These are phyloP conservation scores for Gymnorhina tibicen DNA, from an alignment of 2,113 vertebrate genomes.

Conservation along the genomic window DNA sequence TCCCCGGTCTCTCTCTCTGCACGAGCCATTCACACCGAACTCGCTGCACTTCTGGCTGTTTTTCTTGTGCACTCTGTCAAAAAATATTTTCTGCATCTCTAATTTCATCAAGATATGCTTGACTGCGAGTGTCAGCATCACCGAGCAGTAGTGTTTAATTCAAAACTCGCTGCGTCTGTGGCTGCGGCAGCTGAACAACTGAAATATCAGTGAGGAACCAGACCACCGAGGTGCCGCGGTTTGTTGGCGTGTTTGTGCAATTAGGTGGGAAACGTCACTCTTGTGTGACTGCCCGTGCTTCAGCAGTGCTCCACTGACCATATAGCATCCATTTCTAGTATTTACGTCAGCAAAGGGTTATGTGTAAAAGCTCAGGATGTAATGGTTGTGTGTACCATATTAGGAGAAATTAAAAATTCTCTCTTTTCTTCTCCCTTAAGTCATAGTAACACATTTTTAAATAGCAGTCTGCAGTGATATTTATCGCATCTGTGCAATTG, in stretches of 20 bases:
- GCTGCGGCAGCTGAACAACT: conserved; percentile 45
- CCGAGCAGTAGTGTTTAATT: conserved; percentile 61
- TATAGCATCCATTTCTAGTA: background rate
- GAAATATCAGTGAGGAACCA: conserved; percentile 58
- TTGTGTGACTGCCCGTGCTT: background rate
- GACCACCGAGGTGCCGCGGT: conserved; percentile 34
- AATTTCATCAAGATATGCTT: conserved; percentile 75
- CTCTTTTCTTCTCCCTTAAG: background rate
- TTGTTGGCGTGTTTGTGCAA: conserved; percentile 46
- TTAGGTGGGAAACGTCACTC: conserved; percentile 22
- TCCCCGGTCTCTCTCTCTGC: conserved; percentile 30
- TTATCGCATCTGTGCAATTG: background rate
- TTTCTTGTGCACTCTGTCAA: conserved; percentile 63
- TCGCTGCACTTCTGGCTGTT: conserved; percentile 67
- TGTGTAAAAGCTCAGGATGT: background rate
- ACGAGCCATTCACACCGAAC: conserved; percentile 41
- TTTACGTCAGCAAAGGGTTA: background rate
- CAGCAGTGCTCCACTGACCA: background rate
- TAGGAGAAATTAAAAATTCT: background rate
- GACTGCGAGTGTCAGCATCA: conserved; percentile 65
- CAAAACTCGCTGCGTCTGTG: background rate
- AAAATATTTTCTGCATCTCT: conserved; percentile 77
- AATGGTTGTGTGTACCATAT: background rate
- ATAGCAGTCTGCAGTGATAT: background rate
- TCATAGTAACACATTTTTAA: background rate